phyloP scores from a whole-genome alignment of 2,797 vertebrate genomes.

The Podargus strigoides region DNA sequence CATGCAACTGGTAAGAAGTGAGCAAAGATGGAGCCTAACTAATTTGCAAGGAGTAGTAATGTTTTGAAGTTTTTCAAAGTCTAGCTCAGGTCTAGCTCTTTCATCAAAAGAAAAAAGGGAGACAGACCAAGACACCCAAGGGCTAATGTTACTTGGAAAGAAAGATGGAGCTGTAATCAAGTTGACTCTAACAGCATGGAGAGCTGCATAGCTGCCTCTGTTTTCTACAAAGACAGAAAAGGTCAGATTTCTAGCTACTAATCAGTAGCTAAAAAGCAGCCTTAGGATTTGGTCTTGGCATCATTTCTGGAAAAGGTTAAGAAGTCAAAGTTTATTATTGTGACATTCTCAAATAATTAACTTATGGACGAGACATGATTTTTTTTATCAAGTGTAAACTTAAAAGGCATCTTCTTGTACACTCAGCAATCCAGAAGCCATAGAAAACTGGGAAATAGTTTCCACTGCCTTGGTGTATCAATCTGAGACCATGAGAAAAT shows the following conservation, averaged over 20 bases:
- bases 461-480: neutral
- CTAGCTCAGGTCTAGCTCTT: neutral
- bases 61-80: neutral
- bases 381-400: conserved; percentile 28
- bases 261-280: conserved; percentile 50
- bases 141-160: neutral
- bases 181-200: conserved; percentile 20
- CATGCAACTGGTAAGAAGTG: neutral
- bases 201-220: neutral
- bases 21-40: neutral
- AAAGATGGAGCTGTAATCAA: conserved; percentile 18
- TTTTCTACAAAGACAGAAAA: conserved; percentile 41
- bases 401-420: neutral
- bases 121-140: neutral
- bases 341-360: conserved; percentile 58
- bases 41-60: neutral
- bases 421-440: neutral
- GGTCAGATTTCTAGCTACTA: conserved; percentile 54
- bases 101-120: neutral
- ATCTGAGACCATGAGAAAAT: neutral
- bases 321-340: conserved; percentile 53
- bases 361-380: neutral
- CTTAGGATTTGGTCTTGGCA: conserved; percentile 54
- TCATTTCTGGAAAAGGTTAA: conserved; percentile 53
- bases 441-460: neutral